Evolutionary conservation across 2,797 vertebrate species (phyloP), one percentile per base, ranked within the genome.

Genomic region (Loriculus beryllinus): DNA sequence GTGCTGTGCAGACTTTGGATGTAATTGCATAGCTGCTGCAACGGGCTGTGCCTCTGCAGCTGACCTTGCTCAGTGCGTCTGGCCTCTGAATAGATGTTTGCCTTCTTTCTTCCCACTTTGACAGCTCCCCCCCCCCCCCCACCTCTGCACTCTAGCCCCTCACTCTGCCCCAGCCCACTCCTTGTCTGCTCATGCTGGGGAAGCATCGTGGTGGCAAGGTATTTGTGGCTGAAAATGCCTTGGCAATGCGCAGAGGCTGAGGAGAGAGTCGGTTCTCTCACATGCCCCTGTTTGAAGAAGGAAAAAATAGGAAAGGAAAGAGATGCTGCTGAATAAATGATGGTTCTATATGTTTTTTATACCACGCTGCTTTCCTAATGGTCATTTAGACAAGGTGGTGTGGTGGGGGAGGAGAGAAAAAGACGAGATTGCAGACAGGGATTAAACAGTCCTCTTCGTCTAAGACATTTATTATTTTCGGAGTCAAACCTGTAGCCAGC

Each of bases 11-110:
- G 97, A 96, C 95, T 98, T 97, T 69, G 88, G 96, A 84, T 43
- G 89, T 97, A 98, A 98, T 98, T 96, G 97, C 82, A 96, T 93
- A 97, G 97, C 96, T 97, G 96, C 97, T 96, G 82, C 82, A 92
- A 96, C 71, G 52, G 95, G 91, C 92, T 82, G 67, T 59, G 92
- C 83, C 92, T 96, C 92, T 90, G 96, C 69, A 95, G 96, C 97
- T 96, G 95, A 97, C 96, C 97, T 96, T 96, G 95, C 96, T 97
- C 96, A 76, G 96, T 10, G 70, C 54, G 92, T 95, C 97, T 97
- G 96, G 96, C 96, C 78, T 88, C 94, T 95, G 88, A 96, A 96
- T 94, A 97, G 96, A 97, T 97, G 92, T 95, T 96, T 96, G 96
- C 86, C 94, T 97, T 97, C 97, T 96, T 98, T 97, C 94, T 97